A percentile compares a stretch with the other conserved stretches of the same genome.
Conservation (phyloP, 2,113 vertebrate genomes). For the Osmerus mordax region DNA sequence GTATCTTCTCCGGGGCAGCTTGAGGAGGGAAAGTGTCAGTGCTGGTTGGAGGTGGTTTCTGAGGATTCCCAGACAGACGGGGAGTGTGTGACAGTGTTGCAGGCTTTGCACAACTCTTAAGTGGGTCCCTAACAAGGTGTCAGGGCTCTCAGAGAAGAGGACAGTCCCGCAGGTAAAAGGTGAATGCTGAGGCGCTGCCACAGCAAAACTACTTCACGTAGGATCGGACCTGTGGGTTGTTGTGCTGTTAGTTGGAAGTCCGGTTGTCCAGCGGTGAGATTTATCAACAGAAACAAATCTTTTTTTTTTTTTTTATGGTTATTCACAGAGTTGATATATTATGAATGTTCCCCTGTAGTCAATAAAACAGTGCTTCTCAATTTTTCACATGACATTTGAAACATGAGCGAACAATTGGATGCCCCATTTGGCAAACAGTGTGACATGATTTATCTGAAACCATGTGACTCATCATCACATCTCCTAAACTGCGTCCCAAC, state of each 20-base stretch:
- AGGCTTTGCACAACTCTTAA: constrained; percentile 54
- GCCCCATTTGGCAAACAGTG: constrained; percentile 43
- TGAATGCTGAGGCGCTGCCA: constrained; percentile 48
- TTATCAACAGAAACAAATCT: no score
- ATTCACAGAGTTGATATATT: no score
- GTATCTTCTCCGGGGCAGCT: constrained; percentile 50
- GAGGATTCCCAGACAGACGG: constrained; percentile 47
- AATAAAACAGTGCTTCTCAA: background rate
- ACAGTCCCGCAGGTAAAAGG: constrained; percentile 43
- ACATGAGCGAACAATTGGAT: constrained; percentile 52
- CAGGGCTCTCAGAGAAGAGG: constrained; percentile 42
- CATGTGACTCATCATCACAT: constrained; percentile 37
- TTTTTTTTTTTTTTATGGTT: no score
- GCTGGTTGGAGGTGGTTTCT: constrained; percentile 59
- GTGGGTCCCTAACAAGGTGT: constrained; percentile 57
- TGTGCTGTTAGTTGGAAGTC: no score
- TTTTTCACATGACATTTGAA: constrained; percentile 49
- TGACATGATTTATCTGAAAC: constrained; percentile 53
- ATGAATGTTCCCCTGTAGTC: background rate
- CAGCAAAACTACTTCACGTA: background rate
- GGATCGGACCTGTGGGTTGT: no score
- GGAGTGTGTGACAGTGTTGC: constrained; percentile 59
- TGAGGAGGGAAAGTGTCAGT: constrained; percentile 49
- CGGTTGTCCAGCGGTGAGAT: no score
- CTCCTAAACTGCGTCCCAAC: no score